phyloP scores from a whole-genome alignment of 2,888 invertebrate genomes.

The Trachelus troglodyta region DNA sequence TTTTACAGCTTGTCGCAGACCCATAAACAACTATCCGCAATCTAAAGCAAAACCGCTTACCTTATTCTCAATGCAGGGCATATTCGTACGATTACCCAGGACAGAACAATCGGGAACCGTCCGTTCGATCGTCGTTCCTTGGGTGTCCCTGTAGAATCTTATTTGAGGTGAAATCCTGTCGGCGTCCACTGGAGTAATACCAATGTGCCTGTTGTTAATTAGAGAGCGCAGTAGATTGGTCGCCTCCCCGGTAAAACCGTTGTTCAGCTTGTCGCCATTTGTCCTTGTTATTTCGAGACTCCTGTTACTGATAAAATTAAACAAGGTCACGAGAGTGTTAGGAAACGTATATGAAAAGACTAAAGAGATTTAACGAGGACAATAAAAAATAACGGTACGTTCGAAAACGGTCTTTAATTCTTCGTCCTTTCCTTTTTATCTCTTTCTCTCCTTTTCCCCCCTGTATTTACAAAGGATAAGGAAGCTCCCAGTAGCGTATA shows the following conservation, averaged over 20 bases:
- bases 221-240: conserved; percentile 80
- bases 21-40: background rate
- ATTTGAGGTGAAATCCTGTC: conserved; percentile 67
- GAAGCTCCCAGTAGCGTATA: background rate
- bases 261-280: conserved; percentile 61
- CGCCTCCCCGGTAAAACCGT: conserved; percentile 72
- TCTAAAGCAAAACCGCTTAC: conserved; percentile 32
- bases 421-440: background rate
- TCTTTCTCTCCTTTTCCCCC: background rate
- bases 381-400: background rate
- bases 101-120: conserved; percentile 62
- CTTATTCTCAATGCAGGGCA: conserved; percentile 58
- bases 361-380: background rate
- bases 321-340: background rate
- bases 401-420: background rate
- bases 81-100: conserved; percentile 61
- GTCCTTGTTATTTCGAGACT: conserved; percentile 62
- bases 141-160: conserved; percentile 70
- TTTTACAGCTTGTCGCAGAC: background rate
- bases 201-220: conserved; percentile 81
- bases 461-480: background rate
- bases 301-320: conserved; percentile 50
- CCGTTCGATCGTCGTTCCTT: conserved; percentile 70
- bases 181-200: conserved; percentile 70
- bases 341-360: background rate